Conservation (phyloP, 2,888 invertebrate genomes). For the Pachycephus smyrnensis region DNA sequence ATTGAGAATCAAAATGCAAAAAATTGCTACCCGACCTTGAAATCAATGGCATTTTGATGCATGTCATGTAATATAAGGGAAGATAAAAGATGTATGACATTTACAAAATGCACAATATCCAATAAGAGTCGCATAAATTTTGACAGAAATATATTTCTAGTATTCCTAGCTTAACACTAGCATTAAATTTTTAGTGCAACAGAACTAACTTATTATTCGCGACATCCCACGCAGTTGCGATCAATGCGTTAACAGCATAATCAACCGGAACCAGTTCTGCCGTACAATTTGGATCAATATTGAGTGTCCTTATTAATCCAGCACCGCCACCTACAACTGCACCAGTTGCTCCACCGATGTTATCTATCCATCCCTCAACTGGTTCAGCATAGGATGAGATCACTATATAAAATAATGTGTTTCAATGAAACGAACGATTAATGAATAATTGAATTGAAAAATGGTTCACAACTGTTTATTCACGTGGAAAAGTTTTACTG, state of each 20-base stretch:
- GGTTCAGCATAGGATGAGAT: constrained; percentile 70
- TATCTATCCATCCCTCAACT: constrained; percentile 77
- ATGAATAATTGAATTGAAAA: not conserved
- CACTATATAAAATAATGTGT: constrained; percentile 55
- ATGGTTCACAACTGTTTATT: not conserved
- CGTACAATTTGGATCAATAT: constrained; percentile 50
- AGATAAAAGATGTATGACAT: not conserved
- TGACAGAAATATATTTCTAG: not conserved
- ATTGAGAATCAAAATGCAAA: not conserved
- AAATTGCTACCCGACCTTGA: not conserved
- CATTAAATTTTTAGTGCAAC: not conserved
- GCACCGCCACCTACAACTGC: constrained; percentile 69
- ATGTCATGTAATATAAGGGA: not conserved
- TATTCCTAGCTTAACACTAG: not conserved
- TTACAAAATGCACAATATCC: not conserved
- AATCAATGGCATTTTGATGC: not conserved
- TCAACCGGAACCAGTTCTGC: constrained; percentile 68
- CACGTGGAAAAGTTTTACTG: not conserved
- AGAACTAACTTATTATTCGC: constrained; percentile 61
- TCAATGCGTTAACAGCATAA: constrained; percentile 65
- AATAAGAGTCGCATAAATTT: not conserved
- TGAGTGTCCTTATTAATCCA: constrained; percentile 70
- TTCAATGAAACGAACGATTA: not conserved
- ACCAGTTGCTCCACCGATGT: constrained; percentile 73
- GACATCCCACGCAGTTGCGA: constrained; percentile 67